Evolutionary conservation across 2,113 vertebrate genomes (phyloP), one percentile per base, ranked within the genome.

Genomic region (Elgaria multicarinata): DNA sequence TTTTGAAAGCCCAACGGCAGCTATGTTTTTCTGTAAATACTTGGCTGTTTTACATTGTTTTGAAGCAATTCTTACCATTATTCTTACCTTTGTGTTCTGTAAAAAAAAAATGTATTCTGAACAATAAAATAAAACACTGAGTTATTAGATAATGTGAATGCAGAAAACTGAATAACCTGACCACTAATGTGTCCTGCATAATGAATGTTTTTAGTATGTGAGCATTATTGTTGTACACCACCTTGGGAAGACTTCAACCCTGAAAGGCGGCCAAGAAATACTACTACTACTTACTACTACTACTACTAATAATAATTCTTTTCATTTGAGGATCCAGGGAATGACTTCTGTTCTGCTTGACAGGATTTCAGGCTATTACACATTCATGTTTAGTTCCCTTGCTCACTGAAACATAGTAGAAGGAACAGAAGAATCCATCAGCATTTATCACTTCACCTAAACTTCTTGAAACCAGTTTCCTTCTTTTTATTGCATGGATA

Each of bases 31-130:
- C 2, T 18, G 16, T 83, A 91, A 90, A 78, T 83, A 76, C 53
- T 8, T 50, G 26, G 18, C 76, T 22, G 0, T 0, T 85, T 89
- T 92, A 64, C 93, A 31, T 90, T 92, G 39, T 92, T 39, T 87
- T 91, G 76, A 94, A 91, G 66, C 0, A 0, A 14, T 91, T 28
- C 69, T 85, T 74, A 42, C 76, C 44, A 69, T 39, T 62, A 76
- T 10, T 62, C 53, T 77, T 88, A 44, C 89, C 33, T 78, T 4
- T 87, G 50, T 84, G 91, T 69, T 72, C 62, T 87, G 3, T 42
- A 42, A 69, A 90, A 95, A 93, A 92, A 94, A 93, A 5, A 6
- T 28, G 39, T 1, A 20, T 66, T 91, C 69, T n/a, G 28, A 89
- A 83, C 13, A 44, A 50, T 79, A 62, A 93, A 91, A 2, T 31